Percentiles rank a stretch among this genome's conserved stretches.
Evolutionary conservation across 2,888 invertebrate genomes (phyloP).

Genomic region (Beris chalybata): DNA sequence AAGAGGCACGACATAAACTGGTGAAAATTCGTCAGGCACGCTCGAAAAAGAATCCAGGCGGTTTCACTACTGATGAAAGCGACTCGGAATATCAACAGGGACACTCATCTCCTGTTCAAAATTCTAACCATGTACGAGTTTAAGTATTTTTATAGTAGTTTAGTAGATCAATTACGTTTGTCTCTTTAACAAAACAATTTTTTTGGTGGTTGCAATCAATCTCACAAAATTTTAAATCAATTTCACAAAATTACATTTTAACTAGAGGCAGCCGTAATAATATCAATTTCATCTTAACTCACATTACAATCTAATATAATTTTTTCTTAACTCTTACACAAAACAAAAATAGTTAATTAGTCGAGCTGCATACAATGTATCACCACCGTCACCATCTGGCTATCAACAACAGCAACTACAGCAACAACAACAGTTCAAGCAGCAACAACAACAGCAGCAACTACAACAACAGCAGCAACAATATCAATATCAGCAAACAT

Average conservation of each 20-base stretch:
- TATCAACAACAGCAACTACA: slow-evolving; percentile 42
- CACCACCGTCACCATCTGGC: slow-evolving; percentile 51
- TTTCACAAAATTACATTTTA: not conserved
- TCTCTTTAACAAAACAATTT: slow-evolving; percentile 1
- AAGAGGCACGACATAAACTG: slow-evolving; percentile 86
- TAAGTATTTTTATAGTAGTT: slow-evolving; percentile 4
- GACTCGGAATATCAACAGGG: slow-evolving; percentile 59
- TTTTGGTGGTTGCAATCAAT: not conserved
- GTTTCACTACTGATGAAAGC: slow-evolving; percentile 61
- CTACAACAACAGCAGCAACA: slow-evolving; percentile 44
- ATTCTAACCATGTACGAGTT: slow-evolving; percentile 52
- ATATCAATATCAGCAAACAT: slow-evolving; percentile 54
- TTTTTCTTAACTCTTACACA: slow-evolving; percentile 17
- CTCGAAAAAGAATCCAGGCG: slow-evolving; percentile 71
- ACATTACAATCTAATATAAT: not conserved
- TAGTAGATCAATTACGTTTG: no score
- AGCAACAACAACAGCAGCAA: slow-evolving; percentile 28
- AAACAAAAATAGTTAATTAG: slow-evolving; percentile 47
- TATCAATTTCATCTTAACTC: no score
- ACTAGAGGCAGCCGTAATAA: no score
- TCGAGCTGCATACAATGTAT: slow-evolving; percentile 50
- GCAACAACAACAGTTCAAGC: slow-evolving; percentile 25
- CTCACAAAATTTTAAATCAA: not conserved
- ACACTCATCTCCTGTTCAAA: slow-evolving; percentile 38
- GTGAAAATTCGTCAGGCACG: slow-evolving; percentile 92